Conservation (phyloP, 2,888 invertebrate species). For the Arge pagana region DNA sequence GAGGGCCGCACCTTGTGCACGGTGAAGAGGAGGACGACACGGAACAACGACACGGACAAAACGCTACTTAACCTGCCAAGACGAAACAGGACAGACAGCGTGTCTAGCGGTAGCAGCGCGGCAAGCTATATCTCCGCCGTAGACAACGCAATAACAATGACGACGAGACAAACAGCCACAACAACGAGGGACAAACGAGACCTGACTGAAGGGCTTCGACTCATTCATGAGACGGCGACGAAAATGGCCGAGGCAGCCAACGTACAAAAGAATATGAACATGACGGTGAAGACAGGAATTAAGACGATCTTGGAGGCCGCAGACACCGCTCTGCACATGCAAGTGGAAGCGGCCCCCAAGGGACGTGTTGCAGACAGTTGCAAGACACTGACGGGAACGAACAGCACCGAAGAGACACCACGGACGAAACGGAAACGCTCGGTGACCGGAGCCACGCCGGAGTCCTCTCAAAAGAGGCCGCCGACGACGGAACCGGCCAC, state of each 20-base stretch:
- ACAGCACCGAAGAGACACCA: slow-evolving; percentile 9
- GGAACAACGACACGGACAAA: not conserved
- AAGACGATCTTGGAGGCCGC: slow-evolving; percentile 19
- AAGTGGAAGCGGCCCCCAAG: not conserved
- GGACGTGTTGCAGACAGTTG: not conserved
- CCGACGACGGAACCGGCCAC: slow-evolving; percentile 2
- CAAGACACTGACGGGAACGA: slow-evolving; percentile 2
- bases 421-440: slow-evolving; percentile 15
- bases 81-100: not conserved
- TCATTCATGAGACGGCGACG: slow-evolving; percentile 21
- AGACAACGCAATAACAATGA: not conserved
- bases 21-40: no score
- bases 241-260: slow-evolving; percentile 23
- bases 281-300: slow-evolving; percentile 19
- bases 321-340: not conserved
- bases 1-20: no score
- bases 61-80: slow-evolving; percentile 5
- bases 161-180: no score
- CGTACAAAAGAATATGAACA: slow-evolving; percentile 26
- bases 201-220: slow-evolving; percentile 15
- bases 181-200: no score
- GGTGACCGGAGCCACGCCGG: not conserved
- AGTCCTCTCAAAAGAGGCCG: slow-evolving; percentile 1
- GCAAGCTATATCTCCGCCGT: slow-evolving; percentile 7
- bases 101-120: slow-evolving; percentile 7